Evolutionary conservation across 1,140 invertebrate species (phyloP).

Genomic region (Zaprionus tsacasi): DNA sequence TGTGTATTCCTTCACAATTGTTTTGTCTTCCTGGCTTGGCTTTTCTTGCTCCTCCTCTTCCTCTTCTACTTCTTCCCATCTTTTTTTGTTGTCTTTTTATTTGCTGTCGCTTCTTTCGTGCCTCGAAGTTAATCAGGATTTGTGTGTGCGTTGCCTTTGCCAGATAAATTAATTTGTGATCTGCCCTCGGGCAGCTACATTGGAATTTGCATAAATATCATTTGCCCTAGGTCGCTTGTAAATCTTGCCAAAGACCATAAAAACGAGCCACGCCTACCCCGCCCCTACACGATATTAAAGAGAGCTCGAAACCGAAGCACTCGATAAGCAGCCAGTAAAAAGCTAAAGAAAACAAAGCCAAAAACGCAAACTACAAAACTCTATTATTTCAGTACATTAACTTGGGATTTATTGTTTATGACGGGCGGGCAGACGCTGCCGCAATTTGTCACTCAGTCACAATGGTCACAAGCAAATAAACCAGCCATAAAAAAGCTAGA

Average conservation of each 20-base stretch:
- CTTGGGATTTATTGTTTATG: constrained; percentile 79
- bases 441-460: constrained; percentile 46
- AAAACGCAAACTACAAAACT: constrained; percentile 60
- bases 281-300: constrained; percentile 18
- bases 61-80: constrained; percentile 33
- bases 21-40: constrained; percentile 68
- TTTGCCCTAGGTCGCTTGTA: constrained; percentile 62
- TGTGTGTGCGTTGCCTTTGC: constrained; percentile 62
- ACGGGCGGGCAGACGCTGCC: constrained; percentile 12
- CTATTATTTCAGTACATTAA: constrained; percentile 80
- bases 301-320: constrained; percentile 24
- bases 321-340: constrained; percentile 38
- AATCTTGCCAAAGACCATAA: constrained; percentile 47
- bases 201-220: constrained; percentile 79
- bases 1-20: constrained; percentile 58
- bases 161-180: constrained; percentile 76
- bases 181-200: constrained; percentile 56
- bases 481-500: constrained; percentile 24
- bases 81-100: constrained; percentile 9
- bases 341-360: not conserved
- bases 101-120: constrained; percentile 42
- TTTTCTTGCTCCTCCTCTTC: constrained; percentile 6
- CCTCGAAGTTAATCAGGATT: constrained; percentile 75
- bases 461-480: constrained; percentile 42
- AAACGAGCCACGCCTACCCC: constrained; percentile 2